Base-by-base conservation (phyloP, 1,140 invertebrate species). In the Hydropsyche tenuis region DNA sequence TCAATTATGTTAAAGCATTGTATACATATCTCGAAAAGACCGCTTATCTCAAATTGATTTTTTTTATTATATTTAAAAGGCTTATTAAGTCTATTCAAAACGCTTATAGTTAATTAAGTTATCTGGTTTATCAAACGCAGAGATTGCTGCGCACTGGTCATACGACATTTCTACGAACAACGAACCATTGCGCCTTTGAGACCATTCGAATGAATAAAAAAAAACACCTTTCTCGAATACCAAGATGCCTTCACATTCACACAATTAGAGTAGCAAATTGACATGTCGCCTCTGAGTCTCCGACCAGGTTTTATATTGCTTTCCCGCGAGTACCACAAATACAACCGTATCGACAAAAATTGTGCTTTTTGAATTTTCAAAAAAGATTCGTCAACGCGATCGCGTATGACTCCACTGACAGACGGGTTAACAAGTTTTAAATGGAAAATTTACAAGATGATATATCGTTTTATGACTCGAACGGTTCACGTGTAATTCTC, bases 211-310 rank as follows among this genome's bases (percentile, higher is more conserved):
- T 16, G 16, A 7, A 53, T 20, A 9, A 18, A 53, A 53, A 46
- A 18, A 53, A 53, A 18, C 6, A 20, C 48, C 20, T 53, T 53
- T 53, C 48, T 53, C 48, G 48, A 53, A 20, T 53, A 20, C 48
- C 16, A 16, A 53, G 16, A 53, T 53, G 16, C 48, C 48, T 53
- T 53, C 48, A 16, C 20, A 16, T 53, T 18, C 18, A n/a, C 48
- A 18, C 48, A 53, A 53, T 53, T 53, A 53, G 9, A 37, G 18
- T 20, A 53, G 48, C 48, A 53, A 53, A 53, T 53, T 53, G 48
- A 53, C 48, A 53, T 53, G n/a, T 53, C 48, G 48, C 48, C 20
- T 53, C 45, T 12, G 45, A 3, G 45, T 46, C 2, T 46, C 48
- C 20, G n/a, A 18, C 48, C 9, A 9, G 30, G 3, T 37, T 37